phyloP scores from a whole-genome alignment of 2,113 vertebrate genomes.

The Nyctereutes procyonoides region DNA sequence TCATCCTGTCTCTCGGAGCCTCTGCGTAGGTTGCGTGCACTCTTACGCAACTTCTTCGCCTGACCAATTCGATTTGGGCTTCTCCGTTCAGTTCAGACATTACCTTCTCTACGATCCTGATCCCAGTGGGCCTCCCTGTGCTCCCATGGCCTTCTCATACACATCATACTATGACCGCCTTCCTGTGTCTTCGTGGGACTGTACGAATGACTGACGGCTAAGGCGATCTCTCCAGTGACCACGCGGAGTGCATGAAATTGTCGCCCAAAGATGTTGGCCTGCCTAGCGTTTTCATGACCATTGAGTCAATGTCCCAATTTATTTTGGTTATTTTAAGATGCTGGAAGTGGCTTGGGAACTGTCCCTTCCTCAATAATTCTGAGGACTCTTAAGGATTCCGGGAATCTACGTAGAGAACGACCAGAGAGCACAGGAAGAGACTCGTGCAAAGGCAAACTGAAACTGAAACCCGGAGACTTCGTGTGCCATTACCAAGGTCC shows the following conservation, averaged over 20 bases:
- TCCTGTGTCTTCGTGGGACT: background rate
- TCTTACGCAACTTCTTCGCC: background rate
- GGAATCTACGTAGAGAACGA: background rate
- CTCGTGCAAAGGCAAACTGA: background rate
- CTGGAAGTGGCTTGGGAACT: background rate
- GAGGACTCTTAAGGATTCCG: background rate
- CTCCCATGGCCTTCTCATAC: background rate
- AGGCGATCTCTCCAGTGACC: background rate
- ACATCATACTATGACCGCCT: background rate
- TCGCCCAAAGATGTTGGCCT: background rate
- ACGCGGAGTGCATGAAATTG: background rate
- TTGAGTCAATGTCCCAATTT: background rate
- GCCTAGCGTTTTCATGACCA: background rate
- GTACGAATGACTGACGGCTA: background rate
- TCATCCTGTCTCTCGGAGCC: background rate
- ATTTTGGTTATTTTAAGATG: conserved; percentile 7
- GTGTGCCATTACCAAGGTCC: background rate
- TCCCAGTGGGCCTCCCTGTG: background rate
- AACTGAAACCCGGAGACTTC: background rate
- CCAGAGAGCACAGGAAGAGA: background rate
- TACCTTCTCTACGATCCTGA: background rate
- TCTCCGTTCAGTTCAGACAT: background rate
- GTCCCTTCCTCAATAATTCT: background rate
- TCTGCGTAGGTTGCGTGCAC: too few relatives aligned
- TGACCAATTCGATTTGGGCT: background rate